Evolutionary conservation across 2,888 invertebrate species (phyloP).

Genomic region (Acrobasis repandana): DNA sequence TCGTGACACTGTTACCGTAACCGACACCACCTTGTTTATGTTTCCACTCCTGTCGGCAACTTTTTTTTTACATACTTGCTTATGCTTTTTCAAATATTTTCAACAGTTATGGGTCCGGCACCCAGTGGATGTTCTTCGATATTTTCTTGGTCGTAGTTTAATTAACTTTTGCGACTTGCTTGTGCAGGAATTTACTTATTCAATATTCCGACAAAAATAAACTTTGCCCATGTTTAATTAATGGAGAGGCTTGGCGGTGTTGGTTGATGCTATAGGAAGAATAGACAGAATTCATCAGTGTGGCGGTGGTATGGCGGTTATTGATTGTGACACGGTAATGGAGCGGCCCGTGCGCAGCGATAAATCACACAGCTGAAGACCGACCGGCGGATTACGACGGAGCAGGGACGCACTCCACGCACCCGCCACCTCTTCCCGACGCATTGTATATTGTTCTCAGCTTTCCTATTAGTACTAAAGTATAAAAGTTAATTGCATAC

Average conservation of each 20-base stretch:
- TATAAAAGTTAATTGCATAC: slow-evolving; percentile 22
- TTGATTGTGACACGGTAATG: slow-evolving; percentile 75
- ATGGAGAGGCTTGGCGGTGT: slow-evolving; percentile 29
- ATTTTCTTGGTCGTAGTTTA: not conserved
- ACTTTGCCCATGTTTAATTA: slow-evolving; percentile 24
- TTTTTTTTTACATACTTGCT: too few relatives aligned
- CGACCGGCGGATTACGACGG: slow-evolving; percentile 33
- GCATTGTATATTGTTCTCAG: slow-evolving; percentile 24
- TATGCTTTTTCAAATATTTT: too few relatives aligned
- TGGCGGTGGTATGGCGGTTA: slow-evolving; percentile 46
- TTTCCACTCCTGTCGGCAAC: too few relatives aligned
- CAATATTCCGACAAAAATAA: not conserved
- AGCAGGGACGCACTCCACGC: not conserved
- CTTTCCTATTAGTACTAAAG: slow-evolving; percentile 25
- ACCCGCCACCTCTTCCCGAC: slow-evolving; percentile 17
- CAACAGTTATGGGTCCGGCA: too few relatives aligned
- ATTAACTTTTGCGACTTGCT: not conserved
- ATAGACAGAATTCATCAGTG: slow-evolving; percentile 59
- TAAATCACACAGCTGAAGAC: slow-evolving; percentile 57
- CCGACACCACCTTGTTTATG: too few relatives aligned
- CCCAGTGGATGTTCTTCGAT: too few relatives aligned
- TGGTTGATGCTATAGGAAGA: slow-evolving; percentile 40
- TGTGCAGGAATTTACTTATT: not conserved
- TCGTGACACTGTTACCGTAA: too few relatives aligned
- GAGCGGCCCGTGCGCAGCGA: slow-evolving; percentile 53